A percentile compares a stretch with the other conserved stretches of the same genome.
Conservation (phyloP, 1,140 invertebrate species). For the Pemphigus obesinymphae region DNA sequence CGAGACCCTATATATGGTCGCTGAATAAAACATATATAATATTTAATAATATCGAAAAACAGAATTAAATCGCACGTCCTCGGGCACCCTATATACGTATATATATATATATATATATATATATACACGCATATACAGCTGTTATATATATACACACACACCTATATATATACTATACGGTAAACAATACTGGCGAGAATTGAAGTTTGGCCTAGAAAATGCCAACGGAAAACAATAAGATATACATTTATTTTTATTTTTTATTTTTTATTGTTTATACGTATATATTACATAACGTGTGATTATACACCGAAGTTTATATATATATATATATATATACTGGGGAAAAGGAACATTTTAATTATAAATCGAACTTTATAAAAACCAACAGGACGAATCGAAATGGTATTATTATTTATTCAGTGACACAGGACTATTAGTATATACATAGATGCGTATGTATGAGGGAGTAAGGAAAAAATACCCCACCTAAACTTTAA, state of each 20-base stretch:
- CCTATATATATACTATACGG: too few relatives aligned
- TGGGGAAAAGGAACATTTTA: neutral
- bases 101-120: too few relatives aligned
- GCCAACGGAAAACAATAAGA: neutral
- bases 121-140: too few relatives aligned
- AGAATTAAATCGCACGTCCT: neutral
- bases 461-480: neutral
- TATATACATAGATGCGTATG: too few relatives aligned
- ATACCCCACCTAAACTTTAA: neutral
- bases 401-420: conserved; percentile 15
- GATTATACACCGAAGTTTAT: neutral
- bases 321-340: too few relatives aligned
- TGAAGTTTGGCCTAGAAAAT: neutral
- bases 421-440: neutral
- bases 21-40: neutral
- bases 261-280: neutral
- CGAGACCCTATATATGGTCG: neutral
- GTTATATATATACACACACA: too few relatives aligned
- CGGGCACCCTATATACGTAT: neutral
- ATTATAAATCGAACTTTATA: conserved; percentile 2
- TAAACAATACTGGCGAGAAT: neutral
- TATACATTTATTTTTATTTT: too few relatives aligned
- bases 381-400: neutral
- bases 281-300: neutral
- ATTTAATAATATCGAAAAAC: neutral